phyloP scores from a whole-genome alignment of 1,140 invertebrate species.

The Chionoecetes opilio region DNA sequence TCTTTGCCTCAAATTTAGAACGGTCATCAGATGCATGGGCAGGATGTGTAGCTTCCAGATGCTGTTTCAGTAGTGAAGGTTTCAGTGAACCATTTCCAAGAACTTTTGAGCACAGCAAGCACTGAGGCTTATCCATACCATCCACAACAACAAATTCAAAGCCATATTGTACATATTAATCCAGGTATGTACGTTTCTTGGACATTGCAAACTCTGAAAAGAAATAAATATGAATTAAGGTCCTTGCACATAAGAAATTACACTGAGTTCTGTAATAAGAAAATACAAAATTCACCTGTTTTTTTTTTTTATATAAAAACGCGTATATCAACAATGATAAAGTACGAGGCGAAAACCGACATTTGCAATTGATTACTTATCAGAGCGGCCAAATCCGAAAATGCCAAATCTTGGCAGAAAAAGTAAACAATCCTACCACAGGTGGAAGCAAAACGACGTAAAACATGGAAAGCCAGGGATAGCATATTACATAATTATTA shows the following conservation, averaged over 20 bases:
- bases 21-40: conserved; percentile 58
- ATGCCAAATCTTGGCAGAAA: no score
- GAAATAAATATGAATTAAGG: conserved; percentile 3
- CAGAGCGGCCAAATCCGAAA: no score
- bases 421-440: no score
- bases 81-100: conserved; percentile 48
- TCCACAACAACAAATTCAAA: conserved; percentile 60
- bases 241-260: no score
- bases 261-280: no score
- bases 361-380: no score
- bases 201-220: conserved; percentile 4
- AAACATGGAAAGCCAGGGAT: no score
- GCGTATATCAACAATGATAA: neutral
- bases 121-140: conserved; percentile 57
- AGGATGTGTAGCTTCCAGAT: conserved; percentile 53
- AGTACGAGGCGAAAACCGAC: neutral
- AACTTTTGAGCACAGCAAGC: conserved; percentile 61
- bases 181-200: conserved; percentile 33
- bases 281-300: no score
- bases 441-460: no score
- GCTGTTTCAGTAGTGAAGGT: conserved; percentile 55
- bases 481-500: no score
- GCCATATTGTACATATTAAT: conserved; percentile 58
- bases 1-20: conserved; percentile 43
- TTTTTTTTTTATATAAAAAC: no score